Conservation (phyloP, 2,797 vertebrate genomes). For the Aythya fuligula region DNA sequence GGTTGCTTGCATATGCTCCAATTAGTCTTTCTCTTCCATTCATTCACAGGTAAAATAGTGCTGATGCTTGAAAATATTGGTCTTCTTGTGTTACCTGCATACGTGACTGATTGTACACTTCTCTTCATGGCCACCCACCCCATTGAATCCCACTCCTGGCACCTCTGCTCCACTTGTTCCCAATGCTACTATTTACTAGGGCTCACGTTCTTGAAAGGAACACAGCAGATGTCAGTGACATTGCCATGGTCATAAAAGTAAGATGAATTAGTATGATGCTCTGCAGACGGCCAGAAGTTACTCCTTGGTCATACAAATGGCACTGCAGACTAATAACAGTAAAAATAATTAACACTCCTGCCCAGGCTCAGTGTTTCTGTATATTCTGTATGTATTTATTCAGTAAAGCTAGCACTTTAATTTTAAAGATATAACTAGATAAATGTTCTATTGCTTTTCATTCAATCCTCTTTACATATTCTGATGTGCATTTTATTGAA, state of each 20-base stretch:
- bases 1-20: not conserved
- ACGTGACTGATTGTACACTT: not conserved
- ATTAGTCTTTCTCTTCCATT: not conserved
- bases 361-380: not conserved
- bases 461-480: not conserved
- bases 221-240: not conserved
- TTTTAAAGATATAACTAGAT: not conserved
- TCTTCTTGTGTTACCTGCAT: not conserved
- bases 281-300: not conserved
- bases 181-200: not conserved
- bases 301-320: not conserved
- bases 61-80: not conserved
- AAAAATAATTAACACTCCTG: not conserved
- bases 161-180: not conserved
- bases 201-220: not conserved
- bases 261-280: not conserved
- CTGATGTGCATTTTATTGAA: not conserved
- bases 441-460: not conserved
- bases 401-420: not conserved
- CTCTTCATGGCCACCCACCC: not conserved
- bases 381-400: not conserved
- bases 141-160: not conserved
- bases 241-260: not conserved
- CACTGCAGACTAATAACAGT: not conserved
- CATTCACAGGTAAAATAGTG: not conserved